Evolutionary conservation across 2,888 invertebrate genomes (phyloP).

Genomic region (Celastrina argiolus): DNA sequence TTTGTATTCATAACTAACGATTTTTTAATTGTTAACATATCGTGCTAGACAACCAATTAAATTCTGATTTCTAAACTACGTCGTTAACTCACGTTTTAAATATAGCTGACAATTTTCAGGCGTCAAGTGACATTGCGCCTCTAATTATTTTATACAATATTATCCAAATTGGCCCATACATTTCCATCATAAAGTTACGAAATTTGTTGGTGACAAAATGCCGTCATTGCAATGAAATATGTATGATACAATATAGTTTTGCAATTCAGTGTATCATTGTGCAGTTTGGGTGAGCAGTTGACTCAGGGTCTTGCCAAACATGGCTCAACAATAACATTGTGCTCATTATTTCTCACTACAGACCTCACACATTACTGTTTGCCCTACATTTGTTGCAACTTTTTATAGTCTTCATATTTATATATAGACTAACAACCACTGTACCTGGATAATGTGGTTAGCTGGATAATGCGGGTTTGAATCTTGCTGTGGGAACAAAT

Average conservation of each 20-base stretch:
- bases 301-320: conserved; percentile 2
- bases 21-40: conserved; percentile 15
- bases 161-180: not conserved
- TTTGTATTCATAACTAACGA: conserved; percentile 26
- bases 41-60: not conserved
- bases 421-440: too few species aligned
- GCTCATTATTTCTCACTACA: not conserved
- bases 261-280: conserved; percentile 22
- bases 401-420: not conserved
- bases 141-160: not conserved
- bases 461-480: too few species aligned
- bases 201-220: not conserved
- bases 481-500: too few species aligned
- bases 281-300: not conserved
- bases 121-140: not conserved
- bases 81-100: not conserved
- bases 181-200: not conserved
- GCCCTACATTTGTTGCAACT: not conserved
- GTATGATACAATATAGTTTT: conserved; percentile 16
- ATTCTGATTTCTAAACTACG: conserved; percentile 14
- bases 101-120: not conserved
- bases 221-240: conserved; percentile 1
- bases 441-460: too few species aligned
- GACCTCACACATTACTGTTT: not conserved
- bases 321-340: conserved; percentile 1